Conservation (phyloP, 2,113 vertebrate species). For the Protomyctophum bolini region DNA sequence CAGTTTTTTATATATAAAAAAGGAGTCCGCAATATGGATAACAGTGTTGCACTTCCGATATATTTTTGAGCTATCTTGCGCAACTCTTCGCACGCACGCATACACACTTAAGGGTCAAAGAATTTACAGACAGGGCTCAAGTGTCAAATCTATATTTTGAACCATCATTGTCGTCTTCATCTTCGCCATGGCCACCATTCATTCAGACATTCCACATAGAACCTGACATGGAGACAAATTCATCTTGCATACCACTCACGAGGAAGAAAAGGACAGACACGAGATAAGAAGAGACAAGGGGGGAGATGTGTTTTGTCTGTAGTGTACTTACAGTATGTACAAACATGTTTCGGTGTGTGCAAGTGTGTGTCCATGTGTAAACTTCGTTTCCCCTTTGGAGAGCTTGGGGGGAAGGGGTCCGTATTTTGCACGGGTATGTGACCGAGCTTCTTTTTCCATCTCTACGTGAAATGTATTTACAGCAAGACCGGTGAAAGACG, state of each 20-base stretch:
- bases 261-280: background rate
- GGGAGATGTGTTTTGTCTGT: background rate
- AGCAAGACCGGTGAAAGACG: constrained; percentile 45
- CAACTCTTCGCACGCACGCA: constrained; percentile 29
- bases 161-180: constrained; percentile 7
- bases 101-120: constrained; percentile 30
- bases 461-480: constrained; percentile 66
- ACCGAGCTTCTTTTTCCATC: constrained; percentile 18
- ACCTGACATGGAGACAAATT: constrained; percentile 6
- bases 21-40: too few species aligned
- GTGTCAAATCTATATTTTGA: constrained; percentile 34
- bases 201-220: constrained; percentile 10
- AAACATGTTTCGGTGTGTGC: constrained; percentile 6
- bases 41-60: too few species aligned
- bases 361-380: background rate
- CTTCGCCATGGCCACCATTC: background rate
- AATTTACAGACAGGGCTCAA: constrained; percentile 12
- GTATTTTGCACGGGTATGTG: constrained; percentile 28
- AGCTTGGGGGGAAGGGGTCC: constrained; percentile 4
- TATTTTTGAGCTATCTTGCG: background rate
- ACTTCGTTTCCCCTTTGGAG: constrained; percentile 18
- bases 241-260: constrained; percentile 30
- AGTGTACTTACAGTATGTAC: constrained; percentile 45
- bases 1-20: too few species aligned
- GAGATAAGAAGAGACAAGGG: too few species aligned